phyloP scores from a whole-genome alignment of 2,113 vertebrate genomes.

The Microtus ochrogaster region DNA sequence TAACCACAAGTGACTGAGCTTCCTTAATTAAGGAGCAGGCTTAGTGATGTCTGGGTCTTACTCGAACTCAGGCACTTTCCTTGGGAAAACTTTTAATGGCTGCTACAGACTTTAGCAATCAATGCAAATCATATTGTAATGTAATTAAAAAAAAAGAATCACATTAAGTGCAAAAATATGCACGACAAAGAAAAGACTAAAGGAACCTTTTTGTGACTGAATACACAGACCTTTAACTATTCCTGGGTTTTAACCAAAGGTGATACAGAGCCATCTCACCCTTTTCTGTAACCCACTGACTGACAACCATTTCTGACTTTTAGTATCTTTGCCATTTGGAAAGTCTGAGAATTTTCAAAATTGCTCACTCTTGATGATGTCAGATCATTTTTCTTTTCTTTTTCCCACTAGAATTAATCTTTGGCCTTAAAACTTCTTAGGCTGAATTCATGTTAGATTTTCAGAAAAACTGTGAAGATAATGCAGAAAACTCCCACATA shows the following conservation, averaged over 20 bases:
- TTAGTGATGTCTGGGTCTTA: background rate
- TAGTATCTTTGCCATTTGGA: background rate
- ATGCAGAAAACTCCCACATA: background rate
- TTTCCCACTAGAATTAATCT: constrained; percentile 54
- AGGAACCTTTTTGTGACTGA: background rate
- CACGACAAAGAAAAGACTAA: constrained; percentile 3
- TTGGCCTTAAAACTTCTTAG: background rate
- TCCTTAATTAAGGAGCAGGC: background rate
- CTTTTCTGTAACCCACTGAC: constrained; percentile 3
- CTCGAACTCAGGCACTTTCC: background rate
- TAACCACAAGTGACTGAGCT: background rate
- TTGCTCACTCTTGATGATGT: background rate
- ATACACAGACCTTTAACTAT: constrained; percentile 4
- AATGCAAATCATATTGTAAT: background rate
- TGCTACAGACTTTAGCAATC: background rate
- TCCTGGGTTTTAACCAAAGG: background rate
- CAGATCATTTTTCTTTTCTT: constrained; percentile 10
- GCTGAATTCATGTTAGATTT: constrained; percentile 25
- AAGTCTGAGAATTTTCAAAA: constrained; percentile 46
- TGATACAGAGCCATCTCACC: background rate
- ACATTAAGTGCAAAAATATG: background rate
- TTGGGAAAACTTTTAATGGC: background rate
- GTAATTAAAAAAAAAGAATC: background rate
- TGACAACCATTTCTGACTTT: constrained; percentile 7
- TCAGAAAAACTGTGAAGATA: constrained; percentile 7